Evolutionary conservation across 2,797 vertebrate genomes (phyloP).

Genomic region (Picus viridis): DNA sequence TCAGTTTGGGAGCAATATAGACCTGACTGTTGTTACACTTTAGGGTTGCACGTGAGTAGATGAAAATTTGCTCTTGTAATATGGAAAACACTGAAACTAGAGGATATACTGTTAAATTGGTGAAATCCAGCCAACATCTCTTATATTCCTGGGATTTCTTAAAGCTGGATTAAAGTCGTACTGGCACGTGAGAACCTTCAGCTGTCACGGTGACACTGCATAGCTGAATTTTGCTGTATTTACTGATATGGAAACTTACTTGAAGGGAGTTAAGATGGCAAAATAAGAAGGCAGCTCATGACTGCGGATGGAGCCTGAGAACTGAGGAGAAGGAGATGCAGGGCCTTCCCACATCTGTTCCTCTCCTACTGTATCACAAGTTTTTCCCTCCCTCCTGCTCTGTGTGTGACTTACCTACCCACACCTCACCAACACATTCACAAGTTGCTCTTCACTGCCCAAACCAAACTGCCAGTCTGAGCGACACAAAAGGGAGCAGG

Average conservation of each 20-base stretch:
- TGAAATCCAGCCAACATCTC: not conserved
- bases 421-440: not conserved
- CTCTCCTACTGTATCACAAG: not conserved
- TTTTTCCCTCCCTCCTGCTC: not conserved
- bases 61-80: not conserved
- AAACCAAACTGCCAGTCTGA: not conserved
- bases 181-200: not conserved
- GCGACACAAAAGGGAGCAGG: accelerated
- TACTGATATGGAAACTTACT: not conserved
- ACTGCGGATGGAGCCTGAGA: not conserved
- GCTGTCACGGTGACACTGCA: not conserved
- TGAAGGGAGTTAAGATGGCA: not conserved
- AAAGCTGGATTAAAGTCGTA: not conserved
- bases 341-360: not conserved
- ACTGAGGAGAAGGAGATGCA: accelerated
- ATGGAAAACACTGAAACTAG: not conserved
- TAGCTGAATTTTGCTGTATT: not conserved
- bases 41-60: not conserved
- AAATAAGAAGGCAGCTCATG: not conserved
- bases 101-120: not conserved
- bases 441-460: not conserved
- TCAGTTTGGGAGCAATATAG: not conserved
- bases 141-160: not conserved
- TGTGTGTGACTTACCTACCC: not conserved
- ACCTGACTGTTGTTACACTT: not conserved